phyloP scores from a whole-genome alignment of 2,797 vertebrate genomes.

The Poecilia velifera region DNA sequence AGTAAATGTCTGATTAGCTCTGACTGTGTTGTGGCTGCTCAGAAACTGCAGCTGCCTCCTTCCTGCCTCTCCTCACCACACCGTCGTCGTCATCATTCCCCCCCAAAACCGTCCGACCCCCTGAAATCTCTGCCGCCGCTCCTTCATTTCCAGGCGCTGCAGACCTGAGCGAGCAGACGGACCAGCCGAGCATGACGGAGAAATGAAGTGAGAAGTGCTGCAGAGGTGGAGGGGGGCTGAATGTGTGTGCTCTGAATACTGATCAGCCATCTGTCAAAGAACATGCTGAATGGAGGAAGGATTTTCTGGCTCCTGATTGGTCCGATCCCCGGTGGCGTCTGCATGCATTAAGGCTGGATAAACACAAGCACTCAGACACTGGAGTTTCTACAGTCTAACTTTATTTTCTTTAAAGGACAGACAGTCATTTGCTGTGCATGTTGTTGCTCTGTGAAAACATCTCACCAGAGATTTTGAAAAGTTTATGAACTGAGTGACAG shows the following conservation, averaged over 20 bases:
- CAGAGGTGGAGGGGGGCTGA: conserved; percentile 1
- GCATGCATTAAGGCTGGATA: conserved; percentile 9
- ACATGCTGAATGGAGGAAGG: background rate
- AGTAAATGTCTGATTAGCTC: background rate
- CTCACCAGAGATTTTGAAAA: background rate
- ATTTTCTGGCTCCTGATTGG: conserved; percentile 29
- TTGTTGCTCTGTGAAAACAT: too few relatives aligned
- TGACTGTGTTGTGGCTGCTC: too few relatives aligned
- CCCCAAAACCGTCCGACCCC: conserved; percentile 11
- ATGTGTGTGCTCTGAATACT: conserved; percentile 36
- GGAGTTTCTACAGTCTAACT: conserved; percentile 5
- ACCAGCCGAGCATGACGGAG: conserved; percentile 19
- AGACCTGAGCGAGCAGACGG: conserved; percentile 17
- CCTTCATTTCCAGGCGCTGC: conserved; percentile 17
- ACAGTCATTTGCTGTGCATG: background rate
- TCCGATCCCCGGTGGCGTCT: conserved; percentile 5
- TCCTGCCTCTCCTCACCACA: background rate
- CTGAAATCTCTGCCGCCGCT: conserved; percentile 13
- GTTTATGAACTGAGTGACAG: background rate
- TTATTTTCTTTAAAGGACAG: conserved; percentile 1
- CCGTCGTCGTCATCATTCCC: background rate
- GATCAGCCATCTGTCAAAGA: conserved; percentile 30
- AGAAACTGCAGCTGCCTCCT: conserved; percentile 1
- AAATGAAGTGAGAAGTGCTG: conserved; percentile 13
- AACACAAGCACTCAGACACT: background rate